Evolutionary conservation across 2,888 invertebrate genomes (phyloP).

Genomic region (Schizotus pectinicornis): DNA sequence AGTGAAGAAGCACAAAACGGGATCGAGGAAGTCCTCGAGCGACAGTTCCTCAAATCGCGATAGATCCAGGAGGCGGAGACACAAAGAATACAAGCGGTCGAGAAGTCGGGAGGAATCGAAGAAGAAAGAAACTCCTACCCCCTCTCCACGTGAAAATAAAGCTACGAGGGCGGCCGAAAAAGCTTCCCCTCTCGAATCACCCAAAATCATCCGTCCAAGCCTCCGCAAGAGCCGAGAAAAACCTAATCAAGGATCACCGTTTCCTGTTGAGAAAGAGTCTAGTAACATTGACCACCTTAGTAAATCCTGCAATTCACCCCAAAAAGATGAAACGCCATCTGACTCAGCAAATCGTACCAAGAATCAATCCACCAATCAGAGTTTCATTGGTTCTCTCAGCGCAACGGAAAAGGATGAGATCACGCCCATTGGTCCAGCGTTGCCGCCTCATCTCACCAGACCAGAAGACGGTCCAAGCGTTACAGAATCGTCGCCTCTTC

Average conservation of each 20-base stretch:
- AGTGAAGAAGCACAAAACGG: background rate
- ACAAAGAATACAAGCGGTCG: too few species aligned
- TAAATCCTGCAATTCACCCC: background rate
- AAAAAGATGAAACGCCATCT: background rate
- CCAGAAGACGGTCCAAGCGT: background rate
- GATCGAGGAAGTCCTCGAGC: background rate
- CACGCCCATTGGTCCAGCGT: slow-evolving; percentile 7
- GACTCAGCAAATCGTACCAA: background rate
- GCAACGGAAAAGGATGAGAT: background rate
- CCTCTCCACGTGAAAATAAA: background rate
- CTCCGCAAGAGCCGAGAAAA: too few species aligned
- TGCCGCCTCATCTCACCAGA: slow-evolving; percentile 9
- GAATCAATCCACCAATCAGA: background rate
- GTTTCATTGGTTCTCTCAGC: background rate
- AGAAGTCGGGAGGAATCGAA: background rate
- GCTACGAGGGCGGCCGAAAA: background rate
- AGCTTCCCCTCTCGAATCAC: too few species aligned
- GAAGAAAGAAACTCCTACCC: background rate
- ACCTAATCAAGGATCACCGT: too few species aligned
- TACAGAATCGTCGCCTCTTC: background rate
- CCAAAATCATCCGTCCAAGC: too few species aligned
- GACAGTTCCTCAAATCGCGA: background rate
- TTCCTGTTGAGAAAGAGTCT: too few species aligned
- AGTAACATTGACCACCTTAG: too few species aligned
- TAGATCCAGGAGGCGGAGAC: background rate